Evolutionary conservation across 2,113 vertebrate genomes (phyloP).

Genomic region (Coracopsis vasa): DNA sequence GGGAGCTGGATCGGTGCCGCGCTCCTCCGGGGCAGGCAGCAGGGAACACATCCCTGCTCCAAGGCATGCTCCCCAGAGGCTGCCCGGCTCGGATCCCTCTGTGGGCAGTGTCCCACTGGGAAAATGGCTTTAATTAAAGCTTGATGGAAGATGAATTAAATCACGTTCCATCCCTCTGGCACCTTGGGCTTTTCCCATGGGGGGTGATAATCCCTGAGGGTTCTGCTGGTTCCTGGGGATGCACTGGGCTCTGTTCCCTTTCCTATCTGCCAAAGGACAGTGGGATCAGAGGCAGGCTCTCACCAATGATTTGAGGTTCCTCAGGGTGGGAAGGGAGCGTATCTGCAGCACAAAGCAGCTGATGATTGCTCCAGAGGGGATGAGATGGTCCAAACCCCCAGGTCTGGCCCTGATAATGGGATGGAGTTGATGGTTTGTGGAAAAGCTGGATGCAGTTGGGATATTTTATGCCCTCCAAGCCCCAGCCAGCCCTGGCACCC

Average conservation of each 20-base stretch:
- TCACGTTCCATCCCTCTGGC: not conserved
- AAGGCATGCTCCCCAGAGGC: not conserved
- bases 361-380: not conserved
- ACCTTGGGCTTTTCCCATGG: not conserved
- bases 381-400: not conserved
- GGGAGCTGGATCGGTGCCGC: not conserved
- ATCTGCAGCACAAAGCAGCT: not conserved
- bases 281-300: not conserved
- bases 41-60: not conserved
- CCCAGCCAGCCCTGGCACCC: not conserved
- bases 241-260: not conserved
- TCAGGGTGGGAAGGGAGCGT: accelerated
- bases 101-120: accelerated
- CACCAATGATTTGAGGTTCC: not conserved
- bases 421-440: not conserved
- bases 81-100: not conserved
- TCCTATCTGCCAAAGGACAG: not conserved
- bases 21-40: not conserved
- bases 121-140: not conserved
- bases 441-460: not conserved
- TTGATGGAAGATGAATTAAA: not conserved
- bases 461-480: not conserved
- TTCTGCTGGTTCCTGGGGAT: accelerated
- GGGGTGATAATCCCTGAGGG: not conserved
- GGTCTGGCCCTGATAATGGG: not conserved